Percentiles rank a stretch among this genome's conserved stretches.
These are phyloP conservation scores for Halcyon leucocephala DNA, from an alignment of 2,797 vertebrate species.

Conservation along the genomic window DNA sequence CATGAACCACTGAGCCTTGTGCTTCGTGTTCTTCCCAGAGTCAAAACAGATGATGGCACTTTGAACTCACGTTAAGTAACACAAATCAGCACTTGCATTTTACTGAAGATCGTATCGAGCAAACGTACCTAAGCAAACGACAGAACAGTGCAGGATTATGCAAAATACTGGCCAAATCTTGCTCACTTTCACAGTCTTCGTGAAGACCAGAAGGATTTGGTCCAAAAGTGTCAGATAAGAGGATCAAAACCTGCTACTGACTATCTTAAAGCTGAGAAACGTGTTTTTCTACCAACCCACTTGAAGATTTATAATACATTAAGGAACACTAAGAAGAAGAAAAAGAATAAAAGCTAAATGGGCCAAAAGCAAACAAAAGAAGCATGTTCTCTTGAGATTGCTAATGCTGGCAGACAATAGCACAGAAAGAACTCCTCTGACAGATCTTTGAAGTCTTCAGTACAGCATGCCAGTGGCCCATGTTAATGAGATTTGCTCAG, in stretches of 20 bases:
- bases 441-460: constrained; percentile 69
- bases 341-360: constrained; percentile 55
- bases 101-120: neutral
- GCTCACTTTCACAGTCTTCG: neutral
- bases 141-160: neutral
- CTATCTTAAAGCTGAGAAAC: neutral
- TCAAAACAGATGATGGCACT: neutral
- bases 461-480: constrained; percentile 49
- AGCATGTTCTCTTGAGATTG: constrained; percentile 59
- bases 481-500: constrained; percentile 69
- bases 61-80: neutral
- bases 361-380: constrained; percentile 72
- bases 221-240: constrained; percentile 24
- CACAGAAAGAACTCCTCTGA: constrained; percentile 60
- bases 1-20: neutral
- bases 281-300: constrained; percentile 9
- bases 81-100: neutral
- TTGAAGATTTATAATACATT: constrained; percentile 47
- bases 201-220: constrained; percentile 24
- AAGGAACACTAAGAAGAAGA: constrained; percentile 26
- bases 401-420: constrained; percentile 73
- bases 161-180: neutral
- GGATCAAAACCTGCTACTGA: constrained; percentile 38
- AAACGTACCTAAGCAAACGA: neutral
- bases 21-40: neutral